These are phyloP conservation scores for Sciurus carolinensis DNA, from an alignment of 2,797 vertebrate genomes.

Conservation along the genomic window DNA sequence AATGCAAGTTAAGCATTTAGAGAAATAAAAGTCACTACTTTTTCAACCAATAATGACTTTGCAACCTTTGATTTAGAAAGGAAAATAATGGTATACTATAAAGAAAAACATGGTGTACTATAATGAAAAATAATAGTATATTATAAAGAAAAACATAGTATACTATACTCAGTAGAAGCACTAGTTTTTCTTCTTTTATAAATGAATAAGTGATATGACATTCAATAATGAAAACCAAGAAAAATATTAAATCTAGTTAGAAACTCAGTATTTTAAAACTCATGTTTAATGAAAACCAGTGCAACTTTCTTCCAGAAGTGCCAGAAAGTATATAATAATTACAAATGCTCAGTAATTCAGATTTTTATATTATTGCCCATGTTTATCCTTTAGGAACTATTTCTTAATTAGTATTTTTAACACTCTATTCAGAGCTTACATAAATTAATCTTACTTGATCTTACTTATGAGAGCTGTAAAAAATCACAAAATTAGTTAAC, in stretches of 20 bases:
- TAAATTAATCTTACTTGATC: slow-evolving; percentile 52
- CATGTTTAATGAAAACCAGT: slow-evolving; percentile 47
- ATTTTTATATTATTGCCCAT: slow-evolving; percentile 29
- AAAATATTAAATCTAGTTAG: slow-evolving; percentile 40
- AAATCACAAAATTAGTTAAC: neutral
- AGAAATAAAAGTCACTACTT: slow-evolving; percentile 53
- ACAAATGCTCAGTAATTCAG: slow-evolving; percentile 14
- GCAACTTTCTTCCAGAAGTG: slow-evolving; percentile 44
- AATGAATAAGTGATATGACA: slow-evolving; percentile 24
- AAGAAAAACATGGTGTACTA: neutral
- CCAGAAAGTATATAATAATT: slow-evolving; percentile 46
- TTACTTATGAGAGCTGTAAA: slow-evolving; percentile 62
- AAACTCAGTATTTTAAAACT: slow-evolving; percentile 57
- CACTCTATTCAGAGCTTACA: neutral
- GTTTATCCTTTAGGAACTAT: neutral
- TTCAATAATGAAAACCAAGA: slow-evolving; percentile 50
- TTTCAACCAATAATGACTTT: slow-evolving; percentile 10
- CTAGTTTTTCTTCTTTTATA: neutral
- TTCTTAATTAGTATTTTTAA: slow-evolving; percentile 42
- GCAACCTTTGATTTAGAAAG: slow-evolving; percentile 46
- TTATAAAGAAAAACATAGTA: neutral
- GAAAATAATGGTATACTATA: neutral
- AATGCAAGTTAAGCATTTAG: slow-evolving; percentile 18
- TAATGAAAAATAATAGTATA: slow-evolving; percentile 31
- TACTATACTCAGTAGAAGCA: slow-evolving; percentile 29